Conservation (phyloP, 2,797 vertebrate species). For the Triplophysa bombifrons region DNA sequence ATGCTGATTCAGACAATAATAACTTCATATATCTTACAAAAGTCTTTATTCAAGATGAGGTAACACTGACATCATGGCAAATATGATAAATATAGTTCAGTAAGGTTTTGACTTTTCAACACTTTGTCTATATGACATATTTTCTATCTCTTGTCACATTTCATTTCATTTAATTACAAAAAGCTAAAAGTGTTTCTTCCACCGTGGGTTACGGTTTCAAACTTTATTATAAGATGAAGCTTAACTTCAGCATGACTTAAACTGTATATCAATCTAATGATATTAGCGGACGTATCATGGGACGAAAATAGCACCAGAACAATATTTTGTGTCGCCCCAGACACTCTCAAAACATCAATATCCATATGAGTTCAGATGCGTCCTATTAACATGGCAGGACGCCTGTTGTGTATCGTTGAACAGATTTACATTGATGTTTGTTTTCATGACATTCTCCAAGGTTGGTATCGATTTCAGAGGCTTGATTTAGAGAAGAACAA, state of each 20-base stretch:
- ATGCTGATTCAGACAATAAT: background rate
- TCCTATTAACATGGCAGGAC: constrained; percentile 34
- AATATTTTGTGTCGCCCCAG: constrained; percentile 37
- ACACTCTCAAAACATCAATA: constrained; percentile 37
- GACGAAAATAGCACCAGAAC: background rate
- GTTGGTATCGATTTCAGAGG: constrained; percentile 55
- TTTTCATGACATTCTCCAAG: constrained; percentile 55
- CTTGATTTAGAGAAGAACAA: constrained; percentile 58
- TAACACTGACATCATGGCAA: constrained; percentile 4
- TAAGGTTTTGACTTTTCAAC: background rate
- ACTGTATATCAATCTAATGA: background rate
- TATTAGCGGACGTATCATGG: background rate
- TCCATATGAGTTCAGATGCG: constrained; percentile 5
- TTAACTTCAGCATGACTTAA: background rate
- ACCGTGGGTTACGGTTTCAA: background rate
- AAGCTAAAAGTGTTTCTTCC: background rate
- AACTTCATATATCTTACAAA: constrained; percentile 13
- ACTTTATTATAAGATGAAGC: background rate
- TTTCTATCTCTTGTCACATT: too few relatives aligned
- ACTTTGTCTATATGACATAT: background rate
- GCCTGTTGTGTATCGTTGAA: constrained; percentile 31
- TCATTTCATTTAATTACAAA: background rate
- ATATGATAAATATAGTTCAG: background rate
- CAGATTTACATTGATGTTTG: constrained; percentile 53
- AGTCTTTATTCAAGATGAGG: background rate